These are phyloP conservation scores for Dendrolimus kikuchii DNA, from an alignment of 1,140 invertebrate species.

Conservation along the genomic window DNA sequence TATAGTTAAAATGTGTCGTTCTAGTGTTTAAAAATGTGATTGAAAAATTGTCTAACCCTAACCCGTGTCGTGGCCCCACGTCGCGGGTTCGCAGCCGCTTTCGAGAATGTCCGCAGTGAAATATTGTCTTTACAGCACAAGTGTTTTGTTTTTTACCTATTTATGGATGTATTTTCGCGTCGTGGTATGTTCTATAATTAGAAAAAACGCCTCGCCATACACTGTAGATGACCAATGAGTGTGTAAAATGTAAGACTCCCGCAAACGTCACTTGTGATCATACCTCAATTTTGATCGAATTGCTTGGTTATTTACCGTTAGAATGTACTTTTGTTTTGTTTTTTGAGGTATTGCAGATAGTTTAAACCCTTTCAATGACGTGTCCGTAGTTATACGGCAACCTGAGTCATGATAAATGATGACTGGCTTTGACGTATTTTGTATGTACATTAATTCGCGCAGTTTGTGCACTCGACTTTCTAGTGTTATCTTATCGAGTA, in stretches of 20 bases:
- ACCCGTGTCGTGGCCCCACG: conserved; percentile 67
- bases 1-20: conserved; percentile 61
- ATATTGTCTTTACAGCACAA: conserved; percentile 48
- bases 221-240: conserved; percentile 33
- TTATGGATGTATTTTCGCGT: conserved; percentile 62
- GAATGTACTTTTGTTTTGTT: conserved; percentile 23
- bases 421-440: conserved; percentile 2
- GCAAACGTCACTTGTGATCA: conserved; percentile 28
- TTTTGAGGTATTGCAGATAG: conserved; percentile 9
- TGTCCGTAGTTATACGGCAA: not conserved
- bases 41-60: conserved; percentile 62
- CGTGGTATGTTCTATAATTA: conserved; percentile 68
- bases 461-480: conserved; percentile 11
- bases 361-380: not conserved
- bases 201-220: conserved; percentile 48
- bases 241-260: conserved; percentile 28
- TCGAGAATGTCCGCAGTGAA: conserved; percentile 61
- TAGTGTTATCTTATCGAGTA: conserved; percentile 15
- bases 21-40: conserved; percentile 64
- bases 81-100: conserved; percentile 56
- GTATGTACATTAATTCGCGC: conserved; percentile 6
- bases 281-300: conserved; percentile 28
- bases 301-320: conserved; percentile 36
- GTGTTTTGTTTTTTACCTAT: conserved; percentile 65
- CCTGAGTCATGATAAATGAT: not conserved